Percentiles rank a stretch among this genome's conserved stretches.
Conservation (phyloP, 2,888 invertebrate genomes). For the Acheta domesticus region DNA sequence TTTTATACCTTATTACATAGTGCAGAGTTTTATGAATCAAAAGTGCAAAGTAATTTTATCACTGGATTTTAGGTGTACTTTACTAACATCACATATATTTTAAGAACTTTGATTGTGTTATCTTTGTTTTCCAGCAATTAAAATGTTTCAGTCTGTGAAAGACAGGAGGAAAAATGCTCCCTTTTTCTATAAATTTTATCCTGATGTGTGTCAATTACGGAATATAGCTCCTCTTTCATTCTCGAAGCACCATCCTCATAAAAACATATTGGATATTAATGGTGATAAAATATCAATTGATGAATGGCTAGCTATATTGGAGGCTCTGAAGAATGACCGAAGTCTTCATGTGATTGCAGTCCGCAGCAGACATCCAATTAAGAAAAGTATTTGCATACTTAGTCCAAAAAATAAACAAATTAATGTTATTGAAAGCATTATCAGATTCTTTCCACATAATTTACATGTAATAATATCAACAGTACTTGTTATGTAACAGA, state of each 20-base stretch:
- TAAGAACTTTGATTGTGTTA: too few species aligned
- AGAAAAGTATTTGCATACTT: not conserved
- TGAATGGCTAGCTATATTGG: not conserved
- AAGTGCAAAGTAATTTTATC: too few species aligned
- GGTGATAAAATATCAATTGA: not conserved
- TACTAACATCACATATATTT: too few species aligned
- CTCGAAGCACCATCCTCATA: not conserved
- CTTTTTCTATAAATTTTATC: not conserved
- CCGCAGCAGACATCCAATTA: not conserved
- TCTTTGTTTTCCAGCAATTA: not conserved
- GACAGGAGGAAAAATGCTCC: not conserved
- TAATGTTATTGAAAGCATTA: too few species aligned
- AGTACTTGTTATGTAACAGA: too few species aligned
- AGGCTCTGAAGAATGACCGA: not conserved
- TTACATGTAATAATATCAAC: too few species aligned
- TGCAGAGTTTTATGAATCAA: too few species aligned
- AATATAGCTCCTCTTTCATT: not conserved
- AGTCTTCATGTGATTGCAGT: not conserved
- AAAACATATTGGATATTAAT: slow-evolving; percentile 2
- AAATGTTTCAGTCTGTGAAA: not conserved
- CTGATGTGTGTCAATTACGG: not conserved
- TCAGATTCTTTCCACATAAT: too few species aligned
- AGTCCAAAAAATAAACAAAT: too few species aligned
- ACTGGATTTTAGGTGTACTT: too few species aligned
- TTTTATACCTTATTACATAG: too few species aligned